Percentiles rank a stretch among this genome's conserved stretches.
These are phyloP conservation scores for Ciona savignyi DNA, from an alignment of 23 tunicate species.

Conservation along the genomic window DNA sequence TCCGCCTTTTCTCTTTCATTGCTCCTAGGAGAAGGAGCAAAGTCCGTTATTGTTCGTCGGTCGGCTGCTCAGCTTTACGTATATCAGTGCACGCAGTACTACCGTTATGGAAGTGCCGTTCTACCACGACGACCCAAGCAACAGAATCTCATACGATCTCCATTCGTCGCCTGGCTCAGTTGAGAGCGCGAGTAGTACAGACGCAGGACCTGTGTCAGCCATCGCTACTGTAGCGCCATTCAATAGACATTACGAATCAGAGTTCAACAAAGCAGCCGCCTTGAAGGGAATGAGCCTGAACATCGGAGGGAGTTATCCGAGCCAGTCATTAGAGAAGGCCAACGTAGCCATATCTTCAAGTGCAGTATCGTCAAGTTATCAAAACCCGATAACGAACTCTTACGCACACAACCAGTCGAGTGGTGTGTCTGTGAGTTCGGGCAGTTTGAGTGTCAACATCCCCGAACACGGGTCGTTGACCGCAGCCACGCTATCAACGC, in stretches of 20 bases:
- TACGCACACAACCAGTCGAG: constrained; percentile 4
- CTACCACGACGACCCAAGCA: constrained; percentile 89
- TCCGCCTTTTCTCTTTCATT: constrained; percentile 28
- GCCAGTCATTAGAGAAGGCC: constrained; percentile 4
- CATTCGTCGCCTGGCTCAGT: constrained; percentile 97
- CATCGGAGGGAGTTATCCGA: constrained; percentile 21
- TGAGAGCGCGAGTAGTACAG: constrained; percentile 80
- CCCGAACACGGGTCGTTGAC: constrained; percentile 23
- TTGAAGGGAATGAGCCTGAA: constrained; percentile 74
- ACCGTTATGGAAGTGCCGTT: constrained; percentile 86
- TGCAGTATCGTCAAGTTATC: constrained; percentile 2
- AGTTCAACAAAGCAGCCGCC: constrained; percentile 43
- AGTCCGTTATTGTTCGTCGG: constrained; percentile 39
- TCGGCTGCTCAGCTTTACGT: constrained; percentile 10
- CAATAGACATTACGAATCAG: constrained; percentile 25
- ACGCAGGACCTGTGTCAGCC: constrained; percentile 80
- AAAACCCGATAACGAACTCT: constrained; percentile 17
- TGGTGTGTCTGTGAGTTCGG: background rate
- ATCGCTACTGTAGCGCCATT: constrained; percentile 44
- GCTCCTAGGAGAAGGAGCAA: constrained; percentile 39
- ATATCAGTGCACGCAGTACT: constrained; percentile 25
- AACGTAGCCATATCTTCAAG: constrained; percentile 5
- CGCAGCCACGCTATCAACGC: constrained; percentile 37
- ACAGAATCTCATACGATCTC: constrained; percentile 72
- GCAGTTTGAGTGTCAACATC: constrained; percentile 23